Percentiles rank a stretch among this genome's conserved stretches.
Evolutionary conservation across 2,113 vertebrate genomes (phyloP).

Genomic region (Cyphomyrus plagiostoma): DNA sequence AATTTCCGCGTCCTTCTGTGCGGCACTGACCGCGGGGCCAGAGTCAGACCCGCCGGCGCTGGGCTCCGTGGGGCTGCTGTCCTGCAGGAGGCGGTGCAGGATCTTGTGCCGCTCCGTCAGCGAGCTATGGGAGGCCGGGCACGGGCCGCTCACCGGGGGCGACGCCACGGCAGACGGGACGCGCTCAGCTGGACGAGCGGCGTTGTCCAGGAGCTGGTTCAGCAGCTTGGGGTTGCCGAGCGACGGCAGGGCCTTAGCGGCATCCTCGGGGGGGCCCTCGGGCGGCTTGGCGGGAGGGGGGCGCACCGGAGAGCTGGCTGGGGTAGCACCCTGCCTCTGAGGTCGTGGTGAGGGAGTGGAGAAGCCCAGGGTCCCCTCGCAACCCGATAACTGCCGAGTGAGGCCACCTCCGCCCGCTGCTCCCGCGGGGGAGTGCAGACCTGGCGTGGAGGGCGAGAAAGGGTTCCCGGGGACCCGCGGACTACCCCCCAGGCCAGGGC

Average conservation of each 20-base stretch:
- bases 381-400: conserved; percentile 64
- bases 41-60: conserved; percentile 48
- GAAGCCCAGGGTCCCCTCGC: conserved; percentile 58
- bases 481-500: conserved; percentile 71
- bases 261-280: conserved; percentile 43
- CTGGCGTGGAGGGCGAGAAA: conserved; percentile 76
- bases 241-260: conserved; percentile 58
- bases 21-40: conserved; percentile 27
- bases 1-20: conserved; percentile 47
- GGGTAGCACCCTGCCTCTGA: conserved; percentile 62
- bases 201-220: conserved; percentile 72
- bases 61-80: conserved; percentile 77
- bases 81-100: conserved; percentile 84
- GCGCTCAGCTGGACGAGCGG: conserved; percentile 42
- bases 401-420: conserved; percentile 50
- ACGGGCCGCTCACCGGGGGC: conserved; percentile 60
- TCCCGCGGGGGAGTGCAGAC: conserved; percentile 73
- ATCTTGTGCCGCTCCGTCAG: conserved; percentile 89
- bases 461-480: conserved; percentile 71
- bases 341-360: conserved; percentile 65
- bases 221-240: conserved; percentile 67
- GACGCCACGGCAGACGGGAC: conserved; percentile 46
- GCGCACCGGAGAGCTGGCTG: conserved; percentile 51
- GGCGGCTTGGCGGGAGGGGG: conserved; percentile 64
- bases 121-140: conserved; percentile 84